Conservation (phyloP, 2,797 vertebrate genomes). For the Melanotaenia pygmaea region DNA sequence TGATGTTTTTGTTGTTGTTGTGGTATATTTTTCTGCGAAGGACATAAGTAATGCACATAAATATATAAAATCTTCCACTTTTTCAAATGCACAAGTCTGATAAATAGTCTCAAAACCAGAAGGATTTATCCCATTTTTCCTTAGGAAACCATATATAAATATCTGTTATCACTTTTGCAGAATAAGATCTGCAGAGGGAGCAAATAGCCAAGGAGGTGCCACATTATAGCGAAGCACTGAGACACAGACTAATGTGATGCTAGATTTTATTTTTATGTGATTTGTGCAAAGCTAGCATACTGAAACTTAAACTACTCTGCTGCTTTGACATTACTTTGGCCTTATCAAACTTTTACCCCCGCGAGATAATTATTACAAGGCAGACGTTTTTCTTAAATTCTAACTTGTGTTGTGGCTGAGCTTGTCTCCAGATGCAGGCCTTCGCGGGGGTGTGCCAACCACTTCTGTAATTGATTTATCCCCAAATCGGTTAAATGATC, state of each 20-base stretch:
- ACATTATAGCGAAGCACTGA: neutral
- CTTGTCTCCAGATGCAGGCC: constrained; percentile 26
- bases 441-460: constrained; percentile 11
- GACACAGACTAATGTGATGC: constrained; percentile 2
- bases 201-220: constrained; percentile 8
- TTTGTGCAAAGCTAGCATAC: constrained; percentile 7
- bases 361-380: constrained; percentile 25
- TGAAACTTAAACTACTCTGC: constrained; percentile 3
- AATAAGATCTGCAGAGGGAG: constrained; percentile 1
- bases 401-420: constrained; percentile 38
- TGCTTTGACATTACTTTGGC: constrained; percentile 19
- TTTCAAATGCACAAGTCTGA: neutral
- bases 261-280: constrained; percentile 13
- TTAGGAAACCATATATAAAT: neutral
- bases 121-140: neutral
- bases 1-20: neutral
- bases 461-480: constrained; percentile 56
- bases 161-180: constrained; percentile 1
- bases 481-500: constrained; percentile 58
- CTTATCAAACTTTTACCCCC: constrained; percentile 21
- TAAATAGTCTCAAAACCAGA: neutral
- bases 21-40: neutral
- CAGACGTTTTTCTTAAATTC: constrained; percentile 39
- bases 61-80: neutral
- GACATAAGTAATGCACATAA: neutral